A percentile compares a stretch with the other conserved stretches of the same genome.
Evolutionary conservation across 2,888 invertebrate genomes (phyloP).

Genomic region (Lochmaea capreae): DNA sequence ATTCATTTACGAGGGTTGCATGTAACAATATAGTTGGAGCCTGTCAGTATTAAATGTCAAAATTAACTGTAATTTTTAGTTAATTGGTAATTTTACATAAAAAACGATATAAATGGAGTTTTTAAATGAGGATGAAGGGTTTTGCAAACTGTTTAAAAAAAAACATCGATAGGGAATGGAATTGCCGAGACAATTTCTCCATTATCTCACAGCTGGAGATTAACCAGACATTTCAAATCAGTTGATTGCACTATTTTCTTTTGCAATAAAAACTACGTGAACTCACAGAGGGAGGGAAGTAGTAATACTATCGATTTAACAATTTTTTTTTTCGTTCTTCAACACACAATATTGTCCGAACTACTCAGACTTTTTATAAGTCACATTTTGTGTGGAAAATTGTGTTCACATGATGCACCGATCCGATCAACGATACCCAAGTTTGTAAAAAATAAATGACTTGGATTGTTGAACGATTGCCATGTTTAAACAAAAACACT

Average conservation of each 20-base stretch:
- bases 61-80: too few species aligned
- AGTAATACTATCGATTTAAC: slow-evolving; percentile 13
- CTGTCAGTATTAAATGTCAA: too few species aligned
- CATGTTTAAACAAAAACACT: not conserved
- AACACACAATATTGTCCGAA: slow-evolving; percentile 21
- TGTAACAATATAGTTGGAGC: too few species aligned
- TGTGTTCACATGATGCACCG: slow-evolving; percentile 23
- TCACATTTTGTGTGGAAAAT: slow-evolving; percentile 25
- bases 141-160: not conserved
- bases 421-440: not conserved
- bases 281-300: slow-evolving; percentile 10
- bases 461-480: not conserved
- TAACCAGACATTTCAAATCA: slow-evolving; percentile 14
- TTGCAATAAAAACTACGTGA: slow-evolving; percentile 18
- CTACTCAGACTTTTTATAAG: slow-evolving; percentile 28
- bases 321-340: slow-evolving; percentile 7
- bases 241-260: slow-evolving; percentile 18
- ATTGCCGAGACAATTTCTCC: not conserved
- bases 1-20: too few species aligned
- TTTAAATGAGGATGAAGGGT: too few species aligned
- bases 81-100: too few species aligned
- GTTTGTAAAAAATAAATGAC: not conserved
- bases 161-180: not conserved
- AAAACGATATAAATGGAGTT: too few species aligned
- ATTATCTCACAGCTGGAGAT: slow-evolving; percentile 15